phyloP scores from a whole-genome alignment of 2,888 invertebrate species.

The Margaritifera margaritifera region DNA sequence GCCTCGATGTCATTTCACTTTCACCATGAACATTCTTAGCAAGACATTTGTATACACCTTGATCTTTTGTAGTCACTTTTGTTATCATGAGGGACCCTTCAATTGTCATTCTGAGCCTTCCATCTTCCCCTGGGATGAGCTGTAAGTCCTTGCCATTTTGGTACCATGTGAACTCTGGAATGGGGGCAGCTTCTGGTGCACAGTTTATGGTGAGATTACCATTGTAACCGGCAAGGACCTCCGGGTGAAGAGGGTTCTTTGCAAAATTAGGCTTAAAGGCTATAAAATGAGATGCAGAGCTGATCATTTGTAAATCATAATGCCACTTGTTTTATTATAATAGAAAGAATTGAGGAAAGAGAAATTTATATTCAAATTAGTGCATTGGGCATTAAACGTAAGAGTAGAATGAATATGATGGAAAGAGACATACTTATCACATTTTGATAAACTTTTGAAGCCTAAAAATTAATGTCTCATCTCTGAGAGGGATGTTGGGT shows the following conservation, averaged over 20 bases:
- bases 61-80: slow-evolving; percentile 44
- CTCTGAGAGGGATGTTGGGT: too few relatives aligned
- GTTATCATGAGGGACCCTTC: slow-evolving; percentile 88
- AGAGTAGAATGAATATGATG: too few relatives aligned
- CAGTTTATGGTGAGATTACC: slow-evolving; percentile 92
- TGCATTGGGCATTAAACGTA: too few relatives aligned
- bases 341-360: too few relatives aligned
- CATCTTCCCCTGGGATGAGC: slow-evolving; percentile 15
- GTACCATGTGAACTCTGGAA: slow-evolving; percentile 85
- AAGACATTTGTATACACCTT: slow-evolving; percentile 60
- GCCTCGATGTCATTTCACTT: slow-evolving; percentile 17
- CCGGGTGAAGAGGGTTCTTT: slow-evolving; percentile 87
- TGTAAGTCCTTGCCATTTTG: slow-evolving; percentile 79
- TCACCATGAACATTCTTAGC: slow-evolving; percentile 57
- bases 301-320: too few relatives aligned
- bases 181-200: slow-evolving; percentile 94
- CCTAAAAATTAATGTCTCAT: too few relatives aligned
- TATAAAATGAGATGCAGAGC: slow-evolving; percentile 25
- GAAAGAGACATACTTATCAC: too few relatives aligned
- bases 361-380: too few relatives aligned
- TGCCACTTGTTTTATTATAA: too few relatives aligned
- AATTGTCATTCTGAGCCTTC: slow-evolving; percentile 4
- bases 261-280: slow-evolving; percentile 88
- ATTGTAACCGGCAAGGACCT: slow-evolving; percentile 89
- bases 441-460: too few relatives aligned